Percentiles rank a stretch among this genome's conserved stretches.
Evolutionary conservation across 1,140 invertebrate genomes (phyloP).

Genomic region (Ceratina japonica): DNA sequence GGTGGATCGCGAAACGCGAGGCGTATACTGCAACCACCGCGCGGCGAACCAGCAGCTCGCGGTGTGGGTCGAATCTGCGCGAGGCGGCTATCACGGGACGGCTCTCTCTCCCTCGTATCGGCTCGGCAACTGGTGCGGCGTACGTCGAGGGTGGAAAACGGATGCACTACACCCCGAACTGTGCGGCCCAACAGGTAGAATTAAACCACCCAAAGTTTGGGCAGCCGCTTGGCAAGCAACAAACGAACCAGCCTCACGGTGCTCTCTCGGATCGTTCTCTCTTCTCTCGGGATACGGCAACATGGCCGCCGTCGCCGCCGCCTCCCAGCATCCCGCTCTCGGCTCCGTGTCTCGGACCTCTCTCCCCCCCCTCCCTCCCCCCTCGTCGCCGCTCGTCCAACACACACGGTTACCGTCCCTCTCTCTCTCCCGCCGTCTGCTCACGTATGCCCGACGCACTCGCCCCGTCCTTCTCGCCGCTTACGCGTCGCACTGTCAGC

Average conservation of each 20-base stretch:
- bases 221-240: slow-evolving; percentile 71
- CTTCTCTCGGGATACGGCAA: slow-evolving; percentile 77
- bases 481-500: background rate
- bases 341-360: slow-evolving; percentile 62
- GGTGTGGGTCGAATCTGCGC: slow-evolving; percentile 8
- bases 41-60: slow-evolving; percentile 19
- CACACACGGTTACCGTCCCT: slow-evolving; percentile 11
- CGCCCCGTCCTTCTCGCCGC: slow-evolving; percentile 47
- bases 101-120: background rate
- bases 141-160: slow-evolving; percentile 37
- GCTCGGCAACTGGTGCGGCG: background rate
- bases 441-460: slow-evolving; percentile 47
- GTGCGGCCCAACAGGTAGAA: slow-evolving; percentile 51
- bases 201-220: slow-evolving; percentile 68
- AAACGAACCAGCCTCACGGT: slow-evolving; percentile 74
- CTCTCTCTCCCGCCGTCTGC: slow-evolving; percentile 45
- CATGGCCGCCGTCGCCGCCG: slow-evolving; percentile 73
- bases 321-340: slow-evolving; percentile 75
- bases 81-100: slow-evolving; percentile 3
- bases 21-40: slow-evolving; percentile 22
- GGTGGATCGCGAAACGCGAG: slow-evolving; percentile 26
- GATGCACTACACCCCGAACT: slow-evolving; percentile 47
- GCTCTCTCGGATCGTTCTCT: slow-evolving; percentile 77
- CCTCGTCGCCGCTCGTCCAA: slow-evolving; percentile 33
- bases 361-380: no score